Conservation (phyloP, 2,113 vertebrate species). For the Microtus ochrogaster region DNA sequence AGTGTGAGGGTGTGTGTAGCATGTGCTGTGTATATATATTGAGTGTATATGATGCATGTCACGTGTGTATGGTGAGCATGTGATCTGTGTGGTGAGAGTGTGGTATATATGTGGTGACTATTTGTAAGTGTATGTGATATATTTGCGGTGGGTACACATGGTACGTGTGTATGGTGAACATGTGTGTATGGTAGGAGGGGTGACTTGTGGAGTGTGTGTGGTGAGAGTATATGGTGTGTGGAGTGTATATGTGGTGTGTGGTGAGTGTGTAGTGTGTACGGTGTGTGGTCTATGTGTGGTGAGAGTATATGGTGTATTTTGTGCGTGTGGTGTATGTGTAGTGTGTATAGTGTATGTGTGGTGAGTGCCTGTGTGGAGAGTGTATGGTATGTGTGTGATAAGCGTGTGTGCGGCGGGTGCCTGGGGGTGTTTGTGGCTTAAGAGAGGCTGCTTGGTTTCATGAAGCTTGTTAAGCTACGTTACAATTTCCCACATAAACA, state of each 20-base stretch:
- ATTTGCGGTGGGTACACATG: not conserved
- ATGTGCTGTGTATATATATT: not conserved
- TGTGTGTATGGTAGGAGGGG: not conserved
- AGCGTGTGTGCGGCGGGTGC: accelerated
- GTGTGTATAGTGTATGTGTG: not conserved
- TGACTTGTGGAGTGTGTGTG: not conserved
- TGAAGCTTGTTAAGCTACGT: not conserved
- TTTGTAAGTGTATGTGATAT: not conserved
- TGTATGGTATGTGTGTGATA: not conserved
- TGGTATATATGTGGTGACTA: not conserved
- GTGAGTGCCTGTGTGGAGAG: not conserved
- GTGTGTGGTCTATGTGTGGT: not conserved
- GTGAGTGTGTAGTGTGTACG: not conserved
- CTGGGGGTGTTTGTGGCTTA: not conserved
- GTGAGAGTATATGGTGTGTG: not conserved
- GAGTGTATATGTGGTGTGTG: not conserved
- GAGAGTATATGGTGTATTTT: not conserved
- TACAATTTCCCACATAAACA: not conserved
- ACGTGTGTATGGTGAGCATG: not conserved
- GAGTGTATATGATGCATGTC: not conserved
- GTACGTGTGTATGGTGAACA: not conserved
- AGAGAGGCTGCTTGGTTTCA: not conserved
- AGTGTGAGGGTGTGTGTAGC: not conserved
- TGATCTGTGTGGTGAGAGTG: not conserved
- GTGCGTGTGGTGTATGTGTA: not conserved